Evolutionary conservation across 2,888 invertebrate genomes (phyloP), one percentile per base, ranked within the genome.

Genomic region (Pyrrhia umbra): DNA sequence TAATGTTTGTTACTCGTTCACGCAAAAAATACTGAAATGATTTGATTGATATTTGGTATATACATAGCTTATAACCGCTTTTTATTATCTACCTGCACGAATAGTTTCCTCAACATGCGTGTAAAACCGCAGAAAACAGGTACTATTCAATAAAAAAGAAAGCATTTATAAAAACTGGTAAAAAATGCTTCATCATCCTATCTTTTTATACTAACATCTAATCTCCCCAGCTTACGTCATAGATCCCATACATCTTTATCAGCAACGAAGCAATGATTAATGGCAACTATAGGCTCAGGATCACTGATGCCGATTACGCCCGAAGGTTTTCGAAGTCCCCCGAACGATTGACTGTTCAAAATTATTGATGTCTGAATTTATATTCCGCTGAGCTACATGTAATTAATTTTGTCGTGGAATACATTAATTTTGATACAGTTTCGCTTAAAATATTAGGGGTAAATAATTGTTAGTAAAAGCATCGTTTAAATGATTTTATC

Each of bases 261-360:
- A 57, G 63, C 25, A 39, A 77, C 80, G 64, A 77, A 57, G 63
- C 25, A 39, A 77, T 77, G 73, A 77, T 72, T 72, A 77, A 80
- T 77, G 80, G 62, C 47, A 62, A 50, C 61, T 59, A 77, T 64
- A 30, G 52, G 42, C 62, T 62, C 51, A 54, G 50, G 20, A 60
- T 51, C 55, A 54, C 21, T 45, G 66, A 45, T 69, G 6, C 43
- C 70, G 62, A 70, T 47, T 27, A 45, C 9, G 5, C 10, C 15
- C 63, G 64, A 62, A 47, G n/a, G 23, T 56, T 46, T 8, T 45
- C 69, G 45, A 68, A 9, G 1, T 8, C n/a, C 1, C 5, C 15
- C 40, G 54, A 77, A 58, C 10, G 47, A 60, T 60, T 60, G 45
- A 67, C 58, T 65, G 62, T 61, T 40, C 37, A 57, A 66, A 55